Evolutionary conservation across 2,113 vertebrate genomes (phyloP).

Genomic region (Narcine bancroftii): DNA sequence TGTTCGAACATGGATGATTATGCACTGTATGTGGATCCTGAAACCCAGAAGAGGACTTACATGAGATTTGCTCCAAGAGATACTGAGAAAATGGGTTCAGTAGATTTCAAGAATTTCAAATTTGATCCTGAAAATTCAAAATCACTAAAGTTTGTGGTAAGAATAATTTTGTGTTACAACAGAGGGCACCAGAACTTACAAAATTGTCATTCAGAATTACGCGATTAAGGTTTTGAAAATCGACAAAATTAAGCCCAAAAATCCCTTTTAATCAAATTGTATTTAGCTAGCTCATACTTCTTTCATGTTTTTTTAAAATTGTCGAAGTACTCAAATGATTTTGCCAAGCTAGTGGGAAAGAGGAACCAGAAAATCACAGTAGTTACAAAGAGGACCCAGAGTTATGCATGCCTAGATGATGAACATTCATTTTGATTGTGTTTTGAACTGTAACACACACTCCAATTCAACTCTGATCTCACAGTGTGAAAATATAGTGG

Average conservation of each 20-base stretch:
- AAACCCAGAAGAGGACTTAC: slow-evolving; percentile 53
- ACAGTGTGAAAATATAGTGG: slow-evolving; percentile 71
- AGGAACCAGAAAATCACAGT: slow-evolving; percentile 39
- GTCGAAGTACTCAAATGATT: background rate
- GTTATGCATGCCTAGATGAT: background rate
- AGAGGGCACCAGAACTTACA: slow-evolving; percentile 26
- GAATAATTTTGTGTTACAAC: slow-evolving; percentile 40
- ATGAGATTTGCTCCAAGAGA: slow-evolving; percentile 62
- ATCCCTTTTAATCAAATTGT: background rate
- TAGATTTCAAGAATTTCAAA: slow-evolving; percentile 60
- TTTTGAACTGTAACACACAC: background rate
- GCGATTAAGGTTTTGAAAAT: background rate
- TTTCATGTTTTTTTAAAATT: background rate
- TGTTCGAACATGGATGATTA: slow-evolving; percentile 68
- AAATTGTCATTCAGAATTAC: background rate
- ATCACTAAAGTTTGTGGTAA: slow-evolving; percentile 67
- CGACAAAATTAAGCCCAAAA: background rate
- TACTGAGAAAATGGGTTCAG: slow-evolving; percentile 48
- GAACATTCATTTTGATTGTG: background rate
- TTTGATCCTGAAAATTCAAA: slow-evolving; percentile 61
- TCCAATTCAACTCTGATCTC: slow-evolving; percentile 41
- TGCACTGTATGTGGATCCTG: slow-evolving; percentile 57
- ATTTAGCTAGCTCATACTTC: background rate
- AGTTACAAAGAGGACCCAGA: background rate
- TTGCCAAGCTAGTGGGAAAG: background rate